Evolutionary conservation across 2,888 invertebrate genomes (phyloP).

Genomic region (Lordiphosa fenestrarum): DNA sequence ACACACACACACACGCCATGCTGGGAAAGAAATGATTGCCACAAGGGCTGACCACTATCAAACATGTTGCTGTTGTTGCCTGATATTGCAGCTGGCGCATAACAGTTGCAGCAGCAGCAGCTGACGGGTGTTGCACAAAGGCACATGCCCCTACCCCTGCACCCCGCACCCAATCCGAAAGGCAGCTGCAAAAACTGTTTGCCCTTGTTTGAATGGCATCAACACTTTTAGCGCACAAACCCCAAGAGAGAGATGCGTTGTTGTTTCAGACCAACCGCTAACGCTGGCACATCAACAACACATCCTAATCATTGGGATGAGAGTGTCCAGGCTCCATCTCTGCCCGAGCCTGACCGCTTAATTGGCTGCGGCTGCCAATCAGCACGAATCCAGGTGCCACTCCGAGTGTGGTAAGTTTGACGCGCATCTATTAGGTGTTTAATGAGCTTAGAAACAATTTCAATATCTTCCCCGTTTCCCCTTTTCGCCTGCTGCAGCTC

Average conservation of each 20-base stretch:
- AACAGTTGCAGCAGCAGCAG: conserved; percentile 8
- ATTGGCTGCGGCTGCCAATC: conserved; percentile 56
- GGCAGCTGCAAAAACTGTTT: conserved; percentile 7
- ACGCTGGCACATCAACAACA: conserved; percentile 15
- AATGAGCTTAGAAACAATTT: too few species aligned
- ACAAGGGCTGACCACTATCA: conserved; percentile 2
- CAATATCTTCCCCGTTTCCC: too few species aligned
- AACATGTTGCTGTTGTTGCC: conserved; percentile 4
- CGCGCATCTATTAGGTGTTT: too few species aligned
- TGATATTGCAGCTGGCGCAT: conserved; percentile 9
- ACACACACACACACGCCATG: too few species aligned
- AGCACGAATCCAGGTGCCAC: conserved; percentile 11
- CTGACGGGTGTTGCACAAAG: background rate
- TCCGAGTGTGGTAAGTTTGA: too few species aligned
- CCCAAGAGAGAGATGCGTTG: conserved; percentile 1
- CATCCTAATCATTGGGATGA: conserved; percentile 8
- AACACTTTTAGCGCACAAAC: conserved; percentile 13
- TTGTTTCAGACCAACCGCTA: conserved; percentile 19
- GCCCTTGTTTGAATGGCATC: conserved; percentile 3
- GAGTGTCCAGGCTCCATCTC: background rate
- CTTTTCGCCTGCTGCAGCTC: background rate
- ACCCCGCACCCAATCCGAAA: background rate
- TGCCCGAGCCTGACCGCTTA: conserved; percentile 30
- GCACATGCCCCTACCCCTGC: background rate
- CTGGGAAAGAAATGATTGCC: too few species aligned